Evolutionary conservation across 2,888 invertebrate species (phyloP).

Genomic region (Eupithecia vulgata): DNA sequence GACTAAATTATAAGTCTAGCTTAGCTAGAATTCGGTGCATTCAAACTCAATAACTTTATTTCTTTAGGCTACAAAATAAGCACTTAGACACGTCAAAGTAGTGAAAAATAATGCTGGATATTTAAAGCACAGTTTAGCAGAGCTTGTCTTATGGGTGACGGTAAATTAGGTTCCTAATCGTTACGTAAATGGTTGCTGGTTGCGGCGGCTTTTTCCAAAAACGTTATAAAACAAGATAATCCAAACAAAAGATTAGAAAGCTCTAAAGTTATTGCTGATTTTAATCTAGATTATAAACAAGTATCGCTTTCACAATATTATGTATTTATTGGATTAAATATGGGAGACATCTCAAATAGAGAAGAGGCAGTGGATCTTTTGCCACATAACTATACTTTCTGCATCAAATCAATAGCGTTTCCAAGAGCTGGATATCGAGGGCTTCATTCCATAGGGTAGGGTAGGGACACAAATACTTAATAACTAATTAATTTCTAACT

Average conservation of each 20-base stretch:
- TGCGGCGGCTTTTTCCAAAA: constrained; percentile 1
- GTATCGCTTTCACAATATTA: constrained; percentile 52
- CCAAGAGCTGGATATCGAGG: too few species aligned
- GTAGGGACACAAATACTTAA: too few species aligned
- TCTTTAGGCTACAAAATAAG: too few species aligned
- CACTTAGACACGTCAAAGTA: too few species aligned
- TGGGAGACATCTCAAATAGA: not conserved
- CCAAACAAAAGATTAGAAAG: constrained; percentile 56
- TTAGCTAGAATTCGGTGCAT: too few species aligned
- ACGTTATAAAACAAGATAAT: constrained; percentile 12
- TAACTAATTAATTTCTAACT: too few species aligned
- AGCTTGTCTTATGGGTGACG: not conserved
- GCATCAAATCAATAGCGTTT: too few species aligned
- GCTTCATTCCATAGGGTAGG: too few species aligned
- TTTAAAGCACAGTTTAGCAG: not conserved
- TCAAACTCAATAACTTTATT: too few species aligned
- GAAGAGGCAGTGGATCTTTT: not conserved
- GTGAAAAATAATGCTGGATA: not conserved
- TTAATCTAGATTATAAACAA: constrained; percentile 52
- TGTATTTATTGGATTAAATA: constrained; percentile 39
- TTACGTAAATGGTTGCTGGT: not conserved
- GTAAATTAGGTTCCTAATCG: not conserved
- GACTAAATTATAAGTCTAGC: too few species aligned
- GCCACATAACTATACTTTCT: not conserved
- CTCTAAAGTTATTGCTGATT: constrained; percentile 46